phyloP scores from a whole-genome alignment of 2,113 vertebrate genomes.

The Xenopus laevis region DNA sequence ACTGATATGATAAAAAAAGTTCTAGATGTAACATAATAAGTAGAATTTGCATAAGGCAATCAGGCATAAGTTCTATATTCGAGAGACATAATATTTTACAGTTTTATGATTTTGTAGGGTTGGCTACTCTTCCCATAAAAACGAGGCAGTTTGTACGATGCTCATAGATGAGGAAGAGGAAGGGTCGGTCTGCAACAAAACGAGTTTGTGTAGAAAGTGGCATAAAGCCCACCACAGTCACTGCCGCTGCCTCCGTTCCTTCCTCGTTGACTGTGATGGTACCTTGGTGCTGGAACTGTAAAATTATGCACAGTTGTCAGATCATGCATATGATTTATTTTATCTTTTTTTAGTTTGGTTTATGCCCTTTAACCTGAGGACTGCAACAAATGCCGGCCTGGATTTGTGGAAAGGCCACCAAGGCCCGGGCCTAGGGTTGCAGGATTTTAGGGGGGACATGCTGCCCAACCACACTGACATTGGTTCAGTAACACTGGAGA shows the following conservation, averaged over 20 bases:
- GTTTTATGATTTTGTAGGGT: conserved; percentile 70
- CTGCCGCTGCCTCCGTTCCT: conserved; percentile 83
- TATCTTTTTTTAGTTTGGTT: too few species aligned
- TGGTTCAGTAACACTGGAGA: too few species aligned
- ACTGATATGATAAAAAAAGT: too few species aligned
- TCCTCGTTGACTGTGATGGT: conserved; percentile 95
- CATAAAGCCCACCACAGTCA: conserved; percentile 91
- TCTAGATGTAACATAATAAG: too few species aligned
- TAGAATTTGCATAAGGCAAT: too few species aligned
- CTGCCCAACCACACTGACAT: too few species aligned
- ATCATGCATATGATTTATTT: too few species aligned
- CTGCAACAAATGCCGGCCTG: too few species aligned
- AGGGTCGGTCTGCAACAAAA: conserved; percentile 82
- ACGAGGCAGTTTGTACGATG: conserved; percentile 90
- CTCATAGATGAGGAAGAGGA: conserved; percentile 91
- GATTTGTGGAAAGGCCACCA: too few species aligned
- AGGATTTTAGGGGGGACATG: too few species aligned
- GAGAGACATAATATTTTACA: background rate
- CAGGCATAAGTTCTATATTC: background rate
- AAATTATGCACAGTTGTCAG: background rate
- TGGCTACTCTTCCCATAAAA: conserved; percentile 87
- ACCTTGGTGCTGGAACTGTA: conserved; percentile 89
- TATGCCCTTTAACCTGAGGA: too few species aligned
- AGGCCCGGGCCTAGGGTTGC: too few species aligned
- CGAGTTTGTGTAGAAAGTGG: conserved; percentile 88